phyloP scores from a whole-genome alignment of 2,797 vertebrate species.

The Acestrorhynchus altus region DNA sequence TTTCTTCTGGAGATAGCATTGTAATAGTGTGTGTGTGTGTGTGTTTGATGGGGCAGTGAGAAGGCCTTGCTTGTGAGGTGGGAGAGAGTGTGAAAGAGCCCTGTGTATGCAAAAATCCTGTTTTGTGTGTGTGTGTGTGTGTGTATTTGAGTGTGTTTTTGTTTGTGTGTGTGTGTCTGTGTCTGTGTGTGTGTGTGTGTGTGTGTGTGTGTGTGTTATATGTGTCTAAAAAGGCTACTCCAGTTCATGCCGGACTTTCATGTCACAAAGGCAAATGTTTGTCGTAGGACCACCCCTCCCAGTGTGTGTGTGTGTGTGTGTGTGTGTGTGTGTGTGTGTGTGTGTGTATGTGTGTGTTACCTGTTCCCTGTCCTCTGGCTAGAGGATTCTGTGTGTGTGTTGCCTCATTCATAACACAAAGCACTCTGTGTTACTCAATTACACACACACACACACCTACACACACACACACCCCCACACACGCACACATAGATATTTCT shows the following conservation, averaged over 20 bases:
- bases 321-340: conserved; percentile 36
- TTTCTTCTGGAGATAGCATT: too few relatives aligned
- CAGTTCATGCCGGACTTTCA: conserved; percentile 23
- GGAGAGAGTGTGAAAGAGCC: conserved; percentile 21
- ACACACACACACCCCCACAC: conserved; percentile 52
- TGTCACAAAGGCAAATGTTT: conserved; percentile 42
- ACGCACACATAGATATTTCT: conserved; percentile 56
- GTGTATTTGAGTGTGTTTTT: too few relatives aligned
- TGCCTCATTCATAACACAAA: conserved; percentile 72
- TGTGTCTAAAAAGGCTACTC: conserved; percentile 23
- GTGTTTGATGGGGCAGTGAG: background rate
- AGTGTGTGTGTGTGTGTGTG: too few relatives aligned
- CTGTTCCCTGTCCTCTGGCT: conserved; percentile 55
- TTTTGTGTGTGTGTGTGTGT: background rate
- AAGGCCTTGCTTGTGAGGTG: conserved; percentile 9
- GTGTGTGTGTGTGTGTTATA: conserved; percentile 17
- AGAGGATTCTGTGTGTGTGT: conserved; percentile 71
- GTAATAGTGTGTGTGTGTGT: too few relatives aligned
- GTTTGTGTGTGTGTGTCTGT: conserved; percentile 23
- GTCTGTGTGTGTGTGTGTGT: conserved; percentile 10
- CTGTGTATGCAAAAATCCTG: too few relatives aligned
- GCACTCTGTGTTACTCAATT: conserved; percentile 68
- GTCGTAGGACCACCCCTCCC: conserved; percentile 31
- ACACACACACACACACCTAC: conserved; percentile 28
- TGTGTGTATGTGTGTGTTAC: conserved; percentile 27